Evolutionary conservation across 2,888 invertebrate species (phyloP), one percentile per base, ranked within the genome.

Genomic region (Protodeltote pygarga): DNA sequence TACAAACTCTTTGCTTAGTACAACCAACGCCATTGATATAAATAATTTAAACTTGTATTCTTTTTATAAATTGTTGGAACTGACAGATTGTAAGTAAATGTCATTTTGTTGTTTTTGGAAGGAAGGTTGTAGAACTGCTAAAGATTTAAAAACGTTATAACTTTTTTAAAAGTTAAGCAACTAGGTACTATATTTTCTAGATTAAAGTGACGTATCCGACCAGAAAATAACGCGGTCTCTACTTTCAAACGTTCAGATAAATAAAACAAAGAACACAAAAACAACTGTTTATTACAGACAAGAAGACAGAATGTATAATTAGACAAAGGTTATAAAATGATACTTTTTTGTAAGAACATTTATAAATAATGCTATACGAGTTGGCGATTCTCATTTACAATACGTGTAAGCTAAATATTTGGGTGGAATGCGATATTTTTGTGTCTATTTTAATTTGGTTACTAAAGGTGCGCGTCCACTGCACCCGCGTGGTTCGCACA

Each of bases 201-300:
- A n/a, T n/a, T n/a, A n/a, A n/a, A n/a, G n/a, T n/a, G n/a, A n/a
- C n/a, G n/a, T n/a, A n/a, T n/a, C n/a, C n/a, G n/a, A n/a, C n/a
- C n/a, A n/a, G n/a, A n/a, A 24, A 3, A 25, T 10, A 24, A 24
- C 2, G n/a, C n/a, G n/a, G n/a, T n/a, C n/a, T n/a, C n/a, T n/a
- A n/a, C 23, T 11, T 11, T 11, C 11, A 3, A 20, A 16, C 3
- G 8, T 19, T 19, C n/a, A 21, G 11, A 14, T 9, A 32, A 57
- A 54, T 39, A 39, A 67, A 60, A 57, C 41, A 42, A 48, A 9
- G 1, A 31, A 11, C 10, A 17, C 41, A 61, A 52, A 73, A 72
- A 73, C 62, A 67, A 66, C 51, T 32, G 50, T 72, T 73, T 72
- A 72, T 60, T 75, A 59, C 37, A 73, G 67, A 72, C 72, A 55